These are phyloP conservation scores for Ylistrum balloti DNA, from an alignment of 1,140 invertebrate genomes.

Conservation along the genomic window DNA sequence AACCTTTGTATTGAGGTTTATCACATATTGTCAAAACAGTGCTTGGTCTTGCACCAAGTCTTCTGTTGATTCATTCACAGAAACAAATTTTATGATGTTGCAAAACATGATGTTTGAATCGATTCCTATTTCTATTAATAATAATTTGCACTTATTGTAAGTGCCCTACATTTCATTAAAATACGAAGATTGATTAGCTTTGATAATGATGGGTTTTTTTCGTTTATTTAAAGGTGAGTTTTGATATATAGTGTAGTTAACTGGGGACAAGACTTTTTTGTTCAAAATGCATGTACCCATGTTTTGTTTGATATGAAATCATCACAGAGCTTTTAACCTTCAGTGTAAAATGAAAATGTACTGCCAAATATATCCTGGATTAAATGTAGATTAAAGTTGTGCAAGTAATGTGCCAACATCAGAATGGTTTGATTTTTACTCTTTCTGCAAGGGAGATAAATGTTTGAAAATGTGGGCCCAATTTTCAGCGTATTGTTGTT, in stretches of 20 bases:
- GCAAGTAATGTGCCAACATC: not conserved
- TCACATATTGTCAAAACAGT: no score
- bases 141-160: not conserved
- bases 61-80: no score
- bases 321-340: not conserved
- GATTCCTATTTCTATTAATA: not conserved
- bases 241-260: not conserved
- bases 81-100: not conserved
- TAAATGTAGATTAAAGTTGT: not conserved
- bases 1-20: no score
- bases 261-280: not conserved
- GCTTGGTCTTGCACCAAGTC: no score
- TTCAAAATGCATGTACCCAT: not conserved
- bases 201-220: not conserved
- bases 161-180: not conserved
- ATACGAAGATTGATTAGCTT: not conserved
- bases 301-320: not conserved
- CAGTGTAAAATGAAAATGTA: not conserved
- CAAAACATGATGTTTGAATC: not conserved
- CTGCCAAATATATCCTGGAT: not conserved
- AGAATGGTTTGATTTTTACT: not conserved
- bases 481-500: no score
- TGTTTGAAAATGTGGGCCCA: not conserved
- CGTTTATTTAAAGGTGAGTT: not conserved
- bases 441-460: not conserved